phyloP scores from a whole-genome alignment of 2,888 invertebrate species.

The Gisinianus flammeolus region DNA sequence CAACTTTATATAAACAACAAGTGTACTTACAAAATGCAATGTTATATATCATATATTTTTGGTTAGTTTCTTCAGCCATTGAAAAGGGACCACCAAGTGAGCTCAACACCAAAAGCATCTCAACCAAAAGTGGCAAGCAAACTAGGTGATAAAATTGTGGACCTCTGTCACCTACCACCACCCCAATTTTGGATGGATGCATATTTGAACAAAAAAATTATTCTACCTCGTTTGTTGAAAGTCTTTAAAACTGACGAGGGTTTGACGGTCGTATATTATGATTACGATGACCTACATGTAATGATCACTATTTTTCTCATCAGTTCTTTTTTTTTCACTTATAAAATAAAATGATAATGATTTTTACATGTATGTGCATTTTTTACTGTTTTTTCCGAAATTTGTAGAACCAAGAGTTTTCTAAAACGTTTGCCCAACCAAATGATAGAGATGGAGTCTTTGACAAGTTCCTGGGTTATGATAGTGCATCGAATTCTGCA shows the following conservation, averaged over 20 bases:
- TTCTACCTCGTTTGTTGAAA: background rate
- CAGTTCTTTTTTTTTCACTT: background rate
- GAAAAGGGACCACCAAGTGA: background rate
- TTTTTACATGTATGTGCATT: background rate
- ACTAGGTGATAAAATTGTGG: background rate
- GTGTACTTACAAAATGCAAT: background rate
- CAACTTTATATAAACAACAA: background rate
- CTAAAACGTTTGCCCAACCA: too few species aligned
- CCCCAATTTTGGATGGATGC: background rate
- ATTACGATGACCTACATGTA: background rate
- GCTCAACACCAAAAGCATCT: background rate
- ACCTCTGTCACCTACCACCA: background rate
- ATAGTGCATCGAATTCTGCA: background rate
- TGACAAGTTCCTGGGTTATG: background rate
- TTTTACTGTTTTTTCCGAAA: too few species aligned
- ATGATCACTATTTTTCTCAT: background rate
- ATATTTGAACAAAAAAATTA: background rate
- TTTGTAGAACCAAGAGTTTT: background rate
- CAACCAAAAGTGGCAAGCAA: background rate
- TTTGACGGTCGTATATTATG: background rate
- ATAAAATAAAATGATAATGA: background rate
- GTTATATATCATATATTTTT: background rate
- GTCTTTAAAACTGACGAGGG: background rate
- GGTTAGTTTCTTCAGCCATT: background rate
- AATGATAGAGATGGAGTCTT: constrained; percentile 1